Conservation (phyloP, 1,140 invertebrate genomes). For the Oreohelix idahoensis region DNA sequence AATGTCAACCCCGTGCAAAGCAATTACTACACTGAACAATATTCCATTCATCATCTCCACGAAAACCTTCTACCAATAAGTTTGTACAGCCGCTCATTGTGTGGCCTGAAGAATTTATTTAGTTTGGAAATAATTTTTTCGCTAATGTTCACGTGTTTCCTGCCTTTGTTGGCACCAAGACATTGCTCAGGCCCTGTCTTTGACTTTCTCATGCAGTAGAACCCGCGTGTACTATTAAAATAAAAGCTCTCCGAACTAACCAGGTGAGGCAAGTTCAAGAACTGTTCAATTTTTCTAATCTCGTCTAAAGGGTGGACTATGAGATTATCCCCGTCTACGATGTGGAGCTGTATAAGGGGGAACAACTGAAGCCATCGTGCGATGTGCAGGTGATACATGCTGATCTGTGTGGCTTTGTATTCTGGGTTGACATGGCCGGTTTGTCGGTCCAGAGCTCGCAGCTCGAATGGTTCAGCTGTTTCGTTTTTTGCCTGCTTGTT, state of each 20-base stretch:
- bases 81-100: constrained; percentile 78
- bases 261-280: constrained; percentile 62
- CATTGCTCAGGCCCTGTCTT: constrained; percentile 74
- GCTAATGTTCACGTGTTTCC: constrained; percentile 89
- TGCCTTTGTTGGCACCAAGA: constrained; percentile 92
- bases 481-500: constrained; percentile 66
- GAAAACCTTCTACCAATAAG: constrained; percentile 65
- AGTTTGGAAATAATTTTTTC: constrained; percentile 82
- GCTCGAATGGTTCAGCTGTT: constrained; percentile 62
- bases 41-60: constrained; percentile 66
- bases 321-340: constrained; percentile 69
- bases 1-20: too few species aligned
- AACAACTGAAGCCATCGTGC: constrained; percentile 68
- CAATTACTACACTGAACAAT: too few species aligned
- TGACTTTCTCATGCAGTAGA: constrained; percentile 73
- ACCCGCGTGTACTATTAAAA: constrained; percentile 73
- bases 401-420: constrained; percentile 67
- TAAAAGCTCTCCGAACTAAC: constrained; percentile 65
- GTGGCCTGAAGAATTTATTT: constrained; percentile 89
- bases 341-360: constrained; percentile 65
- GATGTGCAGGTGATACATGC: constrained; percentile 71
- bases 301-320: constrained; percentile 65
- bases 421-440: constrained; percentile 61
- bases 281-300: constrained; percentile 65
- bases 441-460: constrained; percentile 60